A percentile compares a stretch with the other conserved stretches of the same genome.
Conservation (phyloP, 2,797 vertebrate genomes). For the Xenentodon cancila region DNA sequence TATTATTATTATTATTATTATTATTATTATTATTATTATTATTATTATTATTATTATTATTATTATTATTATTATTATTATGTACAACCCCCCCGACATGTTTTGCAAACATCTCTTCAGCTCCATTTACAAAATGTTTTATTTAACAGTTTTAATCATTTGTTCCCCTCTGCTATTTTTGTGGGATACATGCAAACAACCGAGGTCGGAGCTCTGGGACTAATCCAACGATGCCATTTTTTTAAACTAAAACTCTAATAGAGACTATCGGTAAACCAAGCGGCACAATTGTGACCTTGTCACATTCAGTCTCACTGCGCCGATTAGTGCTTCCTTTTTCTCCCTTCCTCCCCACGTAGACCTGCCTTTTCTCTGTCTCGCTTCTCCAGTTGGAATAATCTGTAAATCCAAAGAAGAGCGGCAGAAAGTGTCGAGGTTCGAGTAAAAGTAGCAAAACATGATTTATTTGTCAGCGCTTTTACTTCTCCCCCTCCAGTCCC, state of each 20-base stretch:
- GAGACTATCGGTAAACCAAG: too few species aligned
- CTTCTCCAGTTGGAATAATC: conserved; percentile 18
- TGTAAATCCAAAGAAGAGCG: not conserved
- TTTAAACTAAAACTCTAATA: too few species aligned
- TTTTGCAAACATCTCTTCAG: too few species aligned
- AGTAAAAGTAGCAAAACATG: conserved; percentile 92
- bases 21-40: not conserved
- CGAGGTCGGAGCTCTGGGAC: not conserved
- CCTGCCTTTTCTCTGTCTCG: conserved; percentile 7
- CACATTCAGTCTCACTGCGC: too few species aligned
- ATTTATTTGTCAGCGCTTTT: conserved; percentile 94
- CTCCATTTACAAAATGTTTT: too few species aligned
- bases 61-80: too few species aligned
- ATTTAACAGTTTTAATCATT: too few species aligned
- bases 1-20: not conserved
- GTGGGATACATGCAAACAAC: too few species aligned
- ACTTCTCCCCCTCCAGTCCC: conserved; percentile 41
- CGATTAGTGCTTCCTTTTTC: too few species aligned
- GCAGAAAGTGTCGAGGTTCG: conserved; percentile 56
- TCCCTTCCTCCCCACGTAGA: conserved; percentile 14
- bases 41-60: not conserved
- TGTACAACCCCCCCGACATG: not conserved
- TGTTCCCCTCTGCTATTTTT: not conserved
- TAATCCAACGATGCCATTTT: not conserved
- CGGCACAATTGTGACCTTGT: too few species aligned